Percentiles rank a stretch among this genome's conserved stretches.
phyloP scores from a whole-genome alignment of 2,888 invertebrate species.

The Acronicta alni region DNA sequence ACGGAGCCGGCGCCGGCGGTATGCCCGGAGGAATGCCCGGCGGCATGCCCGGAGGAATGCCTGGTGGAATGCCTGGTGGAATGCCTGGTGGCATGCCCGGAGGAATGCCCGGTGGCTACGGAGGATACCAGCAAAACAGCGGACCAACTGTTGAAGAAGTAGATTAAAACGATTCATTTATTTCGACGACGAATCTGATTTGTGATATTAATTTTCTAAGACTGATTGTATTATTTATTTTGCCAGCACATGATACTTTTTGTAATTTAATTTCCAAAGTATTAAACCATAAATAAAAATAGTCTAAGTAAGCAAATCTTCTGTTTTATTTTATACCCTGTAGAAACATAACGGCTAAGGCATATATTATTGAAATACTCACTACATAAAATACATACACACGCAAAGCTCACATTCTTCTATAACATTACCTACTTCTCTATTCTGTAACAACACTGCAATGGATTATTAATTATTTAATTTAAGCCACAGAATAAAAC shows the following conservation, averaged over 20 bases:
- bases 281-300: neutral
- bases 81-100: conserved; percentile 7
- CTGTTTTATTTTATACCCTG: neutral
- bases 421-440: too few relatives aligned
- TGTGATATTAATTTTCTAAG: conserved; percentile 21
- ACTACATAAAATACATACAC: too few relatives aligned
- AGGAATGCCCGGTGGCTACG: conserved; percentile 6
- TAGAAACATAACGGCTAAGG: too few relatives aligned
- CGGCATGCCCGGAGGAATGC: conserved; percentile 34
- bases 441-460: too few relatives aligned
- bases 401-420: too few relatives aligned
- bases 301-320: neutral
- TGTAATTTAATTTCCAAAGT: conserved; percentile 30
- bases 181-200: neutral
- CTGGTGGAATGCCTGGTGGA: conserved; percentile 46
- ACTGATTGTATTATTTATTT: conserved; percentile 15
- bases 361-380: too few relatives aligned
- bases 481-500: too few relatives aligned
- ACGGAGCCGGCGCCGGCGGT: conserved; percentile 86
- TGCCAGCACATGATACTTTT: conserved; percentile 6
- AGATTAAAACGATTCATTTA: conserved; percentile 58
- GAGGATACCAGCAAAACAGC: conserved; percentile 47
- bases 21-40: conserved; percentile 40
- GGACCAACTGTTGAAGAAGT: conserved; percentile 79
- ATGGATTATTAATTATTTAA: too few relatives aligned